phyloP scores from a whole-genome alignment of 1,140 invertebrate species.

The Antheraea pernyi region DNA sequence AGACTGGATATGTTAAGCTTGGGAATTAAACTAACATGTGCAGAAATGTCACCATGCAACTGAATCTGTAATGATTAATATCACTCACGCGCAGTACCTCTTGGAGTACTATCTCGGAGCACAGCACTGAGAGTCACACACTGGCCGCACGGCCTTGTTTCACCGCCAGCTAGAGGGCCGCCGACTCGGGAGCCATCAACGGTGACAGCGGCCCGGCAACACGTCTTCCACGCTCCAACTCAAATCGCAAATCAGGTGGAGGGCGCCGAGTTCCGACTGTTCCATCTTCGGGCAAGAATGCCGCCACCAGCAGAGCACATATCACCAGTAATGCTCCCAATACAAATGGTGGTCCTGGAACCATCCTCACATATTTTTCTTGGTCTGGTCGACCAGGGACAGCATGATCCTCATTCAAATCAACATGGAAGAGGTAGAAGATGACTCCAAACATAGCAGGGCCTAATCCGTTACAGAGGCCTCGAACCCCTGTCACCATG shows the following conservation, averaged over 20 bases:
- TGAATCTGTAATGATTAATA: neutral
- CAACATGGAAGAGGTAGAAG: slow-evolving; percentile 99
- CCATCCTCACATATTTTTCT: slow-evolving; percentile 82
- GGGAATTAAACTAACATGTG: slow-evolving; percentile 38
- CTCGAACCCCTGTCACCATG: slow-evolving; percentile 97
- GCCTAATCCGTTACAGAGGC: slow-evolving; percentile 95
- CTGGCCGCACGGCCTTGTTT: slow-evolving; percentile 65
- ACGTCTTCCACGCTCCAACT: slow-evolving; percentile 86
- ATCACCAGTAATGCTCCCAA: slow-evolving; percentile 98
- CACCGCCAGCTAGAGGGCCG: slow-evolving; percentile 81
- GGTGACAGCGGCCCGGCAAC: slow-evolving; percentile 89
- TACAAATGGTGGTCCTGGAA: slow-evolving; percentile 99
- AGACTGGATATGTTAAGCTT: slow-evolving; percentile 55
- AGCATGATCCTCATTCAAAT: slow-evolving; percentile 89
- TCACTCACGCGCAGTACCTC: slow-evolving; percentile 1
- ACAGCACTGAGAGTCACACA: slow-evolving; percentile 53
- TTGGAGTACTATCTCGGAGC: slow-evolving; percentile 28
- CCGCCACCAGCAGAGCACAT: slow-evolving; percentile 94
- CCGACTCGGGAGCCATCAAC: slow-evolving; percentile 87
- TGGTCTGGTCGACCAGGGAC: slow-evolving; percentile 48
- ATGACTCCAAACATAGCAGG: slow-evolving; percentile 98
- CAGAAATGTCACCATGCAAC: neutral
- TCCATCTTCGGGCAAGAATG: slow-evolving; percentile 91
- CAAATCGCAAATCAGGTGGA: slow-evolving; percentile 88
- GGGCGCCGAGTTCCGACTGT: slow-evolving; percentile 68